These are phyloP conservation scores for Anthoscopus minutus DNA, from an alignment of 2,113 vertebrate genomes.

Conservation along the genomic window DNA sequence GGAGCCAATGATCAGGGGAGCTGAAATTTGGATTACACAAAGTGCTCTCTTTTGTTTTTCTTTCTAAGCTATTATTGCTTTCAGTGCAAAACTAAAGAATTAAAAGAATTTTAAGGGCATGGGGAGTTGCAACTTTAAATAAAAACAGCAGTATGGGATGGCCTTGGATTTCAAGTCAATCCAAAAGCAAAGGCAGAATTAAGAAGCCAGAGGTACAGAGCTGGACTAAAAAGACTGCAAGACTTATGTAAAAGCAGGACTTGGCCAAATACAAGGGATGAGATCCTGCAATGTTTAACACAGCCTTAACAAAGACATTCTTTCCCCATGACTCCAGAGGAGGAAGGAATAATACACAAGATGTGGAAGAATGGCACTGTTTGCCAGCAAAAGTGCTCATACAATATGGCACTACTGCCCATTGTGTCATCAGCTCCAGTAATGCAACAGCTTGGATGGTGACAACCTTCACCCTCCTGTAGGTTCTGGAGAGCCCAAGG, in stretches of 20 bases:
- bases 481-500: not conserved
- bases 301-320: not conserved
- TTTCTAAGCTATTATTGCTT: not conserved
- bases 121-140: not conserved
- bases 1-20: not conserved
- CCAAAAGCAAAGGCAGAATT: not conserved
- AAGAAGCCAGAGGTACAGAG: not conserved
- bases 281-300: not conserved
- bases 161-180: not conserved
- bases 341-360: not conserved
- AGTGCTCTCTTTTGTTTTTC: not conserved
- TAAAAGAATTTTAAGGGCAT: not conserved
- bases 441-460: not conserved
- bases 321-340: not conserved
- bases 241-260: not conserved
- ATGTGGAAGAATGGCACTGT: not conserved
- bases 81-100: not conserved
- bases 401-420: not conserved
- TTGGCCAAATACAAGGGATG: not conserved
- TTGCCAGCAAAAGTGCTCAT: not conserved
- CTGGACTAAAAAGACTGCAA: not conserved
- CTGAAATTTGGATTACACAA: not conserved
- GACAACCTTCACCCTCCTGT: not conserved
- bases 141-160: not conserved
- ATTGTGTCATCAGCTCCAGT: not conserved